These are phyloP conservation scores for Thaumetopoea pityocampa DNA, from an alignment of 1,140 invertebrate species.

Conservation along the genomic window DNA sequence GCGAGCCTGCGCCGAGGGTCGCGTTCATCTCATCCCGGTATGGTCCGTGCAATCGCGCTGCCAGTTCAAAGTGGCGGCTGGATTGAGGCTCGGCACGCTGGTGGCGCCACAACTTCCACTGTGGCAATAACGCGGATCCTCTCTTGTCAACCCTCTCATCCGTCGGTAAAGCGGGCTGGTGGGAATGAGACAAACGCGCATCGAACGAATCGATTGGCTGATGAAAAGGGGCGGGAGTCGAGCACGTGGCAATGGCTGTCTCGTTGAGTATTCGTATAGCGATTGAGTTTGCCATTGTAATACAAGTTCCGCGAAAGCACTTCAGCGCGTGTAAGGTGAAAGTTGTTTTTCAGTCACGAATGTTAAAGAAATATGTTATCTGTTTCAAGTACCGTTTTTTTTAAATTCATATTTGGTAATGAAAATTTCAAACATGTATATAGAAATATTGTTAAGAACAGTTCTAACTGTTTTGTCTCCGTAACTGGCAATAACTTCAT, in stretches of 20 bases:
- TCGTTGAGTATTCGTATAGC: conserved; percentile 24
- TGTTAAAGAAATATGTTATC: conserved; percentile 24
- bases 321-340: conserved; percentile 23
- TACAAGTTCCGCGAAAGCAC: conserved; percentile 33
- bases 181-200: conserved; percentile 49
- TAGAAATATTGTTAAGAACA: too few relatives aligned
- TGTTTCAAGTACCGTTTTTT: conserved; percentile 13
- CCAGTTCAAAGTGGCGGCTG: conserved; percentile 38
- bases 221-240: conserved; percentile 56
- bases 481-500: too few relatives aligned
- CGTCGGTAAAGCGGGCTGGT: conserved; percentile 57
- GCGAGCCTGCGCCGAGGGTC: conserved; percentile 58
- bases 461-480: too few relatives aligned
- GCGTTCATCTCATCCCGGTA: conserved; percentile 59
- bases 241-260: conserved; percentile 62
- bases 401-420: neutral
- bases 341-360: conserved; percentile 16
- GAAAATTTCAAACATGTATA: too few relatives aligned
- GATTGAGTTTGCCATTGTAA: conserved; percentile 39
- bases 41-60: conserved; percentile 47
- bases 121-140: conserved; percentile 48
- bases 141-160: conserved; percentile 55
- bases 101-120: conserved; percentile 66
- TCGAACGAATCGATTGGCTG: conserved; percentile 61
- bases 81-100: conserved; percentile 26